Evolutionary conservation across 2,797 vertebrate species (phyloP), one percentile per base, ranked within the genome.

Genomic region (Linurgus olivaceus): DNA sequence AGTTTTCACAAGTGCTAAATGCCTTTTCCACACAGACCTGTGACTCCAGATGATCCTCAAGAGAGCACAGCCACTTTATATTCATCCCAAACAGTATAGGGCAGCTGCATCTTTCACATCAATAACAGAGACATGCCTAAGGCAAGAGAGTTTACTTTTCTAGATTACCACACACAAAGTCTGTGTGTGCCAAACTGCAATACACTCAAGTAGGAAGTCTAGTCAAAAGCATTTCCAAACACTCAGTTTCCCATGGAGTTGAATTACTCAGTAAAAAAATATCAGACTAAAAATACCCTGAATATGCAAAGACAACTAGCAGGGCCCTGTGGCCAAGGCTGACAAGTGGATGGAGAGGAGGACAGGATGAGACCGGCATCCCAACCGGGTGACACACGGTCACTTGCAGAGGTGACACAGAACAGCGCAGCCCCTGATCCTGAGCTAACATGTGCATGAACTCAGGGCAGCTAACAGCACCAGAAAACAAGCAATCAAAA

Each of bases 141-240:
- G 63, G 71, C 79, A 84, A 62, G 11, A 87, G 26, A 78, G 73
- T 78, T 95, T 88, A 83, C 79, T 93, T 95, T 85, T 93, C 86
- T 44, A 75, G 76, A 96, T 96, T 95, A 85, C 94, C 93, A 96
- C 93, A 96, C 95, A 95, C 74, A 54, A n/a, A 87, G 74, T 2
- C 16, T 42, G 65, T 50, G 10, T 79, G 67, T 94, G 95, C 95
- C 96, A 96, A 92, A 86, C 62, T 94, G 88, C 88, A 95, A 95
- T 66, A 90, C 66, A 28, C 70, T 96, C 70, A 45, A 96, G 90
- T 93, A 93, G 93, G 94, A 96, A 96, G 93, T 92, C 96, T 75
- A 86, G 93, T 88, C 95, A 91, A 86, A 96, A 95, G 90, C 85
- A 78, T 95, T 96, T 96, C 91, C 92, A 95, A 95, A 95, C 90